phyloP scores from a whole-genome alignment of 2,797 vertebrate species.

The Coccyzus lansbergi region DNA sequence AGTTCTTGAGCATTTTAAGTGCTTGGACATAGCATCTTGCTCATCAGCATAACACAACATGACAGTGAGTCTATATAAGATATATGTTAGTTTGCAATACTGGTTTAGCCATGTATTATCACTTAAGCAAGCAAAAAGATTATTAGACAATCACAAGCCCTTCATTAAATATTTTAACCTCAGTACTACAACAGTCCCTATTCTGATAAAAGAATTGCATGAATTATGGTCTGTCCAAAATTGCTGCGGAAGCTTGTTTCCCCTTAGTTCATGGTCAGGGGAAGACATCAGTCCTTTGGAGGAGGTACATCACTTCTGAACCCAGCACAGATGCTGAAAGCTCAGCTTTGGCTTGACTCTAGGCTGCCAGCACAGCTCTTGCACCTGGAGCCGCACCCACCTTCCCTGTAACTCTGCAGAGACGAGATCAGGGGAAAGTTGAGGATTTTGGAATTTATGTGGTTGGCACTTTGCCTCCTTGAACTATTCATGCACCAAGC shows the following conservation, averaged over 20 bases:
- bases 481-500: neutral
- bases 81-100: neutral
- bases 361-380: neutral
- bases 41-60: constrained; percentile 66
- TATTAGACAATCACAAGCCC: neutral
- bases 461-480: neutral
- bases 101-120: neutral
- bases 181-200: neutral
- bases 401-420: neutral
- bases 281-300: neutral
- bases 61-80: neutral
- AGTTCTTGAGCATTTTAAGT: constrained; percentile 77
- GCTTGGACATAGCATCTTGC: constrained; percentile 65
- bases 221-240: neutral
- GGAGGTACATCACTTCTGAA: neutral
- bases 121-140: neutral
- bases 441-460: neutral
- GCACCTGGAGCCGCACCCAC: neutral
- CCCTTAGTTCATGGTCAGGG: neutral
- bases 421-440: fast-evolving
- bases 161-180: neutral
- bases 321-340: neutral
- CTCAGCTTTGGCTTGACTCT: neutral
- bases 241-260: neutral
- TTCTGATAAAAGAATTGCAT: neutral